Conservation (phyloP, 2,113 vertebrate species). For the Neolamprologus modestus region DNA sequence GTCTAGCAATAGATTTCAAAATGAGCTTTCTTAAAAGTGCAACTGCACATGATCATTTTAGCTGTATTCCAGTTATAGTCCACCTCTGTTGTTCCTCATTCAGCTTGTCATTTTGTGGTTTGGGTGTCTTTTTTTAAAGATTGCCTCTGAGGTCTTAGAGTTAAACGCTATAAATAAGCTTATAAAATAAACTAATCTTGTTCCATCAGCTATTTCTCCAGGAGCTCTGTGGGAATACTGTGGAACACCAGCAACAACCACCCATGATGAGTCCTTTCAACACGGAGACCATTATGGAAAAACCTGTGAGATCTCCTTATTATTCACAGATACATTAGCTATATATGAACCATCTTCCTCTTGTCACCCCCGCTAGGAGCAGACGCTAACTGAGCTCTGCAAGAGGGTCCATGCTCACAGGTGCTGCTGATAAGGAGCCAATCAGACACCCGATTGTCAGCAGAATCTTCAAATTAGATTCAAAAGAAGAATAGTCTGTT, state of each 20-base stretch:
- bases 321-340: neutral
- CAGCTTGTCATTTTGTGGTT: neutral
- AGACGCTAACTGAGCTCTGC: accelerated
- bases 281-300: neutral
- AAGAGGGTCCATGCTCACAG: neutral
- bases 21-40: neutral
- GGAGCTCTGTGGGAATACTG: neutral
- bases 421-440: neutral
- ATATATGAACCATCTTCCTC: neutral
- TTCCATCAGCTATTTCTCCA: neutral
- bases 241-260: neutral
- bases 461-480: accelerated
- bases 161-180: neutral
- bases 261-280: neutral
- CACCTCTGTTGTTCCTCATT: accelerated
- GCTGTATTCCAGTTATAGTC: neutral
- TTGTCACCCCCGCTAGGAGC: neutral
- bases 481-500: neutral
- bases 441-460: neutral
- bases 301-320: neutral
- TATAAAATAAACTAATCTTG: neutral
- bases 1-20: neutral
- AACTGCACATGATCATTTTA: accelerated
- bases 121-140: neutral
- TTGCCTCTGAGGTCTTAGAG: neutral